Evolutionary conservation across 2,888 invertebrate species (phyloP).

Genomic region (Lithodes maja): DNA sequence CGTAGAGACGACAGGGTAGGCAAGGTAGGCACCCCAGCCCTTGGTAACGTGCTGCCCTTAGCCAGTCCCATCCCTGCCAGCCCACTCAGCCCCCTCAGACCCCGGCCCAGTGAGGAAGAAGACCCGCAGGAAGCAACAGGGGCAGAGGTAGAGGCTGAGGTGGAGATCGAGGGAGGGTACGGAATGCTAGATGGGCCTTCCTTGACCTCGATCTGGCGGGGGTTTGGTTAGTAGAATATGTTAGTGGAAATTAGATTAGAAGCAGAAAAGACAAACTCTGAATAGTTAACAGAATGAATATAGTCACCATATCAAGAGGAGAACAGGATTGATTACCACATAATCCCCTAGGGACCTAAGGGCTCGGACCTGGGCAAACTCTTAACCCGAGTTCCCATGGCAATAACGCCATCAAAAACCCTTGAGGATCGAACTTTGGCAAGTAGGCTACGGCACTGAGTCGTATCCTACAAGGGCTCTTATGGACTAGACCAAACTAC

Average conservation of each 20-base stretch:
- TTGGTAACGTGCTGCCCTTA: conserved; percentile 45
- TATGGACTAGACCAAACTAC: no score
- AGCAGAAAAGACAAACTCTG: background rate
- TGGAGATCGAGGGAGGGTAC: background rate
- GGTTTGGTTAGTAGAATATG: conserved; percentile 41
- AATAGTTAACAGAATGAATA: no score
- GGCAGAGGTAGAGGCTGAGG: conserved; percentile 6
- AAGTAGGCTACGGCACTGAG: no score
- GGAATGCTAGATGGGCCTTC: conserved; percentile 35
- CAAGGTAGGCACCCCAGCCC: conserved; percentile 29
- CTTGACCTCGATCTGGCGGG: conserved; percentile 51
- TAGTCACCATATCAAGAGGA: no score
- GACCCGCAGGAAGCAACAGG: conserved; percentile 12
- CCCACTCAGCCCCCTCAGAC: conserved; percentile 30
- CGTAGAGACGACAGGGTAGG: conserved; percentile 7
- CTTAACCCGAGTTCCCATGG: no score
- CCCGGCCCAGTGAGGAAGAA: conserved; percentile 51
- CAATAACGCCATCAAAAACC: no score
- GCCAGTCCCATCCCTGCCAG: conserved; percentile 39
- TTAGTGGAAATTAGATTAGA: conserved; percentile 13
- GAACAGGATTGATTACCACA: no score
- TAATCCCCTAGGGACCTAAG: no score
- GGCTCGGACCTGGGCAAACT: no score
- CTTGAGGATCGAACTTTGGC: no score
- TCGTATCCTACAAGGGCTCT: no score